Percentiles rank a stretch among this genome's conserved stretches.
Evolutionary conservation across 2,888 invertebrate genomes (phyloP).

Genomic region (Antheraea assamensis): DNA sequence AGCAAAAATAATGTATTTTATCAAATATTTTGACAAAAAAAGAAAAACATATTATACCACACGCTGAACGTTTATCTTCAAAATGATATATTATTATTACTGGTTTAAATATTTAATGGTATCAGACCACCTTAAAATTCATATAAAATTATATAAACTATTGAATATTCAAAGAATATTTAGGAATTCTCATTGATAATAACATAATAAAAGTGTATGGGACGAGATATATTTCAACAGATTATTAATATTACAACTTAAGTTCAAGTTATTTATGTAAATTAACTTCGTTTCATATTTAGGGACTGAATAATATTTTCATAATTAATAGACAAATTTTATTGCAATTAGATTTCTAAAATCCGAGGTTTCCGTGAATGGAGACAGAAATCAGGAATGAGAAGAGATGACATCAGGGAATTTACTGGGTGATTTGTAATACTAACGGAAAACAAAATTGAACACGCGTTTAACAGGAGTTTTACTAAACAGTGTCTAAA

Average conservation of each 20-base stretch:
- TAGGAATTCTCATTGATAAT: conserved; percentile 10
- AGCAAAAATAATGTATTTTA: background rate
- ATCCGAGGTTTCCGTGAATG: background rate
- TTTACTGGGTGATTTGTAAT: no score
- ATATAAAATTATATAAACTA: conserved; percentile 10
- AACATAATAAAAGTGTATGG: conserved; percentile 13
- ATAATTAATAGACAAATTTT: conserved; percentile 5
- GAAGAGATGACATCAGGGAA: no score
- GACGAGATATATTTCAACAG: conserved; percentile 12
- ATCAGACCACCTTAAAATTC: background rate
- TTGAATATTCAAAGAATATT: conserved; percentile 17
- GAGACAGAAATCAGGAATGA: background rate
- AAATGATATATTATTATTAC: conserved; percentile 6
- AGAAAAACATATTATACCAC: no score
- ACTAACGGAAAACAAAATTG: no score
- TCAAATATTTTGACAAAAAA: no score
- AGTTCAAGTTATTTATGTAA: conserved; percentile 6
- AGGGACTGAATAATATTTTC: background rate
- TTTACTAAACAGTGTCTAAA: no score
- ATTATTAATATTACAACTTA: conserved; percentile 9
- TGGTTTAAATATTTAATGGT: background rate
- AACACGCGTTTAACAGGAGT: no score
- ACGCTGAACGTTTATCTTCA: background rate
- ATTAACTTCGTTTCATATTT: conserved; percentile 7
- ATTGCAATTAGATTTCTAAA: background rate